Evolutionary conservation across 2,113 vertebrate genomes (phyloP).

Genomic region (Cinclus mexicanus): DNA sequence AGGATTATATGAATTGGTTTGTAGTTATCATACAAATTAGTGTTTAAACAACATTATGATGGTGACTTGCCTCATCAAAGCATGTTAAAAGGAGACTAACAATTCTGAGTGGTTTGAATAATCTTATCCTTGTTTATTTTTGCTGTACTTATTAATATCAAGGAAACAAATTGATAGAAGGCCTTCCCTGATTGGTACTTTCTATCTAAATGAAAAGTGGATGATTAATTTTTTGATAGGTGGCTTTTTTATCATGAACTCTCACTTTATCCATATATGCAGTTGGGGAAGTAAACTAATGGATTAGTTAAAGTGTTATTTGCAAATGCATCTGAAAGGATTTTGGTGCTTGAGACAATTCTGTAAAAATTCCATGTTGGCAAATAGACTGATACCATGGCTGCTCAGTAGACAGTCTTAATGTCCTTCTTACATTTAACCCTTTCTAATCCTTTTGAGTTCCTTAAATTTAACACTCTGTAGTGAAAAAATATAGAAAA

Average conservation of each 20-base stretch:
- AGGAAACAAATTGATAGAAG: not conserved
- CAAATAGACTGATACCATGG: not conserved
- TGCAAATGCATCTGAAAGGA: not conserved
- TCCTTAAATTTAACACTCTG: not conserved
- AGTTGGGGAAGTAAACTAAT: not conserved
- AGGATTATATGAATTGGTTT: not conserved
- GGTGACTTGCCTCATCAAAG: not conserved
- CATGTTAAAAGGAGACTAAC: not conserved
- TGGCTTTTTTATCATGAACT: constrained; percentile 6
- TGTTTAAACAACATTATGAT: not conserved
- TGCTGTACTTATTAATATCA: constrained; percentile 13
- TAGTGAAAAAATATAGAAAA: not conserved
- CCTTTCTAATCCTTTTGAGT: not conserved
- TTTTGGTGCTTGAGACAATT: not conserved
- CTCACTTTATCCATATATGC: not conserved
- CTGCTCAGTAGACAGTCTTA: not conserved
- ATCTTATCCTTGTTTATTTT: constrained; percentile 56
- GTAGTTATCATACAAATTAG: not conserved
- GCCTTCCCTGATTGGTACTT: constrained; percentile 22
- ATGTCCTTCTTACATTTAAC: not conserved
- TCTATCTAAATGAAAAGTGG: constrained; percentile 52
- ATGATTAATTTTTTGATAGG: constrained; percentile 45
- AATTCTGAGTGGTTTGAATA: constrained; percentile 12
- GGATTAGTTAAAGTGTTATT: not conserved
- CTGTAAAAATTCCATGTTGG: not conserved